Percentiles rank a stretch among this genome's conserved stretches.
Evolutionary conservation across 2,888 invertebrate species (phyloP).

Genomic region (Ferdinandea cuprea): DNA sequence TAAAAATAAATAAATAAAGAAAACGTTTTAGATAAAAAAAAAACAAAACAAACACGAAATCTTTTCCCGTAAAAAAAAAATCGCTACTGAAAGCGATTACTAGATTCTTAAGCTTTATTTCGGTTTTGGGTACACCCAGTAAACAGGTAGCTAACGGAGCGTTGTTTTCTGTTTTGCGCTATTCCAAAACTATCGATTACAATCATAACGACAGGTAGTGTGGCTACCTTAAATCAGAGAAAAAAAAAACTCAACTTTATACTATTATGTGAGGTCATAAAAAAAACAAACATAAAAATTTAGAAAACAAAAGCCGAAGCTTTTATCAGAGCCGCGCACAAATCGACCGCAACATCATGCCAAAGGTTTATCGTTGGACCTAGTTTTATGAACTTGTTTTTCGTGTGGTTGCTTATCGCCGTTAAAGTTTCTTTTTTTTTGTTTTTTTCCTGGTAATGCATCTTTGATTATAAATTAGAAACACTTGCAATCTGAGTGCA

Average conservation of each 20-base stretch:
- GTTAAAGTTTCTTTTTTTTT: constrained; percentile 20
- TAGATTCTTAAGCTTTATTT: constrained; percentile 7
- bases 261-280: constrained; percentile 32
- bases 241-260: constrained; percentile 23
- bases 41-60: background rate
- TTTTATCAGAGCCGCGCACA: constrained; percentile 57
- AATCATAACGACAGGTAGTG: constrained; percentile 31
- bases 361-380: background rate
- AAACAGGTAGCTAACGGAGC: background rate
- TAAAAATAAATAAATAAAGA: constrained; percentile 27
- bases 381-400: background rate
- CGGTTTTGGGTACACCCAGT: background rate
- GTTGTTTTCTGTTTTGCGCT: background rate
- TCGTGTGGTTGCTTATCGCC: background rate
- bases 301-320: constrained; percentile 22
- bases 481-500: constrained; percentile 36
- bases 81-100: constrained; percentile 2
- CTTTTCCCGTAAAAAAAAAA: background rate
- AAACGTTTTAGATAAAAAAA: background rate
- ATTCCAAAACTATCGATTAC: constrained; percentile 38
- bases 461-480: constrained; percentile 15
- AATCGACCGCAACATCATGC: constrained; percentile 55
- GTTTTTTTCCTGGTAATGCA: constrained; percentile 14
- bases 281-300: background rate
- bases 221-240: constrained; percentile 14